phyloP scores from a whole-genome alignment of 2,113 vertebrate species.

The Antigone vipio region DNA sequence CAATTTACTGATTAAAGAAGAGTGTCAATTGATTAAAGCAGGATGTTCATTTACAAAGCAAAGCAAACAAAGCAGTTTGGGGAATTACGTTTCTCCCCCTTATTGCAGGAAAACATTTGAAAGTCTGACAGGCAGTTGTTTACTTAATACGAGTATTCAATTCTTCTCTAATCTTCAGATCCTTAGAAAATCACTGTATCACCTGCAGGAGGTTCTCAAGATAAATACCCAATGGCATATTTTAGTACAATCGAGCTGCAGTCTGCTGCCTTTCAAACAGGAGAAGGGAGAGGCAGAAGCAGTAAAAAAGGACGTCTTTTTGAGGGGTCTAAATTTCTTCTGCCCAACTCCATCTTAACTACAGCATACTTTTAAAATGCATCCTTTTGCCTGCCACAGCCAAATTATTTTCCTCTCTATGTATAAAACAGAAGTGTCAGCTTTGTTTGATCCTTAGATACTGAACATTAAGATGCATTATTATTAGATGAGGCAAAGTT shows the following conservation, averaged over 20 bases:
- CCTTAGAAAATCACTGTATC: background rate
- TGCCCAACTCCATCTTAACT: background rate
- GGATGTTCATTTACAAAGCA: background rate
- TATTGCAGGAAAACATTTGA: background rate
- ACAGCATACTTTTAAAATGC: background rate
- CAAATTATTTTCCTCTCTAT: background rate
- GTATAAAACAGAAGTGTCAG: background rate
- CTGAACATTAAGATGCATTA: background rate
- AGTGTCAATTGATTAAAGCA: background rate
- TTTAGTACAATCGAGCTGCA: background rate
- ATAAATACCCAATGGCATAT: background rate
- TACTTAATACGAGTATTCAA: background rate
- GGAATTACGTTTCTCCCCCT: background rate
- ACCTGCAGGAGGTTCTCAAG: background rate
- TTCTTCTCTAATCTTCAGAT: background rate
- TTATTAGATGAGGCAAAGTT: background rate
- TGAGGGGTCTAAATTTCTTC: background rate
- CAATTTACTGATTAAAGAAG: background rate
- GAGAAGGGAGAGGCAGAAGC: background rate
- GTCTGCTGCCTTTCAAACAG: background rate
- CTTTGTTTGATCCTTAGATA: background rate
- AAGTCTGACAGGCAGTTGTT: background rate
- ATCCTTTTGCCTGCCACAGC: background rate
- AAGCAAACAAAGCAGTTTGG: background rate
- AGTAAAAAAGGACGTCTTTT: background rate